Conservation (phyloP, 2,888 invertebrate species). For the Campoplex nolae region DNA sequence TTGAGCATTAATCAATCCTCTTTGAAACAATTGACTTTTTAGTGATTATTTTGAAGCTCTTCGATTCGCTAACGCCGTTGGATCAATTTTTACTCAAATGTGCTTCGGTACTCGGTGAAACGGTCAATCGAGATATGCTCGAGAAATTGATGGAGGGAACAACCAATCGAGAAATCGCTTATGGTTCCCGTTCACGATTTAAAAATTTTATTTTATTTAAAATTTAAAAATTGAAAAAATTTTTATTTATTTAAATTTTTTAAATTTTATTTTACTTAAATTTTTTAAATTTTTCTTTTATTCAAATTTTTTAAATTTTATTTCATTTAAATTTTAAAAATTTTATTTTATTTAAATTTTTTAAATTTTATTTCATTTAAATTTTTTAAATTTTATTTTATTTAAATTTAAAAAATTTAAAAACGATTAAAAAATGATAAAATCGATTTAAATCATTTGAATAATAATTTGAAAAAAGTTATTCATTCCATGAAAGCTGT, state of each 20-base stretch:
- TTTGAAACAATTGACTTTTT: conserved; percentile 63
- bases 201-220: no score
- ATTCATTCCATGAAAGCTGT: conserved; percentile 84
- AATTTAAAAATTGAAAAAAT: no score
- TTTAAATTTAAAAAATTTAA: no score
- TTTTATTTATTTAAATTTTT: no score
- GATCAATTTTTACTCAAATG: conserved; percentile 89
- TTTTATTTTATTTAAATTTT: no score
- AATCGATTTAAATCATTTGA: neutral
- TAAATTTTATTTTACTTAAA: no score
- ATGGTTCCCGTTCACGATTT: conserved; percentile 81
- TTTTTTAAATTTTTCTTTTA: no score
- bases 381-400: no score
- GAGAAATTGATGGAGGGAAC: conserved; percentile 86
- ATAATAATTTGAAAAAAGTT: conserved; percentile 3
- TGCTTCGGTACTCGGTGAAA: conserved; percentile 88
- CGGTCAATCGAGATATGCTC: conserved; percentile 88
- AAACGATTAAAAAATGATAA: neutral
- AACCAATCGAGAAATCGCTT: conserved; percentile 85
- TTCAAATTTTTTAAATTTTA: no score
- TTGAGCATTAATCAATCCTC: neutral
- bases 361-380: no score
- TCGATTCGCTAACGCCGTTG: conserved; percentile 88
- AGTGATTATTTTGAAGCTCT: conserved; percentile 88
- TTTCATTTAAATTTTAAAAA: no score